Conservation (phyloP, 2,888 invertebrate genomes). For the Eupithecia vulgata region DNA sequence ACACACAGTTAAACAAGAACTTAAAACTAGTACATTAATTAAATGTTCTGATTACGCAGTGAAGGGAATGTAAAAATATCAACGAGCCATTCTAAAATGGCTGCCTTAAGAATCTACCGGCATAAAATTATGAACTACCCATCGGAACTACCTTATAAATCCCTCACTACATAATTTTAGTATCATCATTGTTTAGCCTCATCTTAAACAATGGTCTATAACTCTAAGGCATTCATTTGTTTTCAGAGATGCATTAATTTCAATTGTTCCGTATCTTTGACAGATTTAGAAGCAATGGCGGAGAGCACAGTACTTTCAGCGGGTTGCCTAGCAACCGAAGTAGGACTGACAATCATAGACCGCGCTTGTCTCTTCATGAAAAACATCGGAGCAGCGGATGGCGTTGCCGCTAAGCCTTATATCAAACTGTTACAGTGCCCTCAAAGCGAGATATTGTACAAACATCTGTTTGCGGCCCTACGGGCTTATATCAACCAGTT, state of each 20-base stretch:
- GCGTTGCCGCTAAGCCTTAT: conserved; percentile 93
- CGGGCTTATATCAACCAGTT: conserved; percentile 96
- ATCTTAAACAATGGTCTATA: no score
- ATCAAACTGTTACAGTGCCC: conserved; percentile 93
- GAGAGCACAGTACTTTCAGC: conserved; percentile 75
- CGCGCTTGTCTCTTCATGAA: conserved; percentile 93
- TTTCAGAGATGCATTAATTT: not conserved
- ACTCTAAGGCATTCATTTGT: no score
- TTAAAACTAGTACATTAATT: no score
- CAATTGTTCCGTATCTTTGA: not conserved
- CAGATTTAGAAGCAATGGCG: conserved; percentile 75
- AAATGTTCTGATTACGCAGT: no score
- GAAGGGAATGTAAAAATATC: no score
- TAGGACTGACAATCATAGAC: conserved; percentile 94
- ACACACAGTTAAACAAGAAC: no score
- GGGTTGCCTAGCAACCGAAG: conserved; percentile 91
- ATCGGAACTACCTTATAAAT: no score
- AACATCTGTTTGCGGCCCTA: conserved; percentile 95
- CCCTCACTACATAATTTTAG: no score
- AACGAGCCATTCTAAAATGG: no score
- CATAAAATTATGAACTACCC: no score
- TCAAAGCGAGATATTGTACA: conserved; percentile 95
- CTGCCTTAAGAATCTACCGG: no score
- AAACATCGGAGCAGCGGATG: conserved; percentile 91
- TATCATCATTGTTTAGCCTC: no score